Base-by-base conservation (phyloP, 2,797 vertebrate species). In the Syngnathus rostellatus region DNA sequence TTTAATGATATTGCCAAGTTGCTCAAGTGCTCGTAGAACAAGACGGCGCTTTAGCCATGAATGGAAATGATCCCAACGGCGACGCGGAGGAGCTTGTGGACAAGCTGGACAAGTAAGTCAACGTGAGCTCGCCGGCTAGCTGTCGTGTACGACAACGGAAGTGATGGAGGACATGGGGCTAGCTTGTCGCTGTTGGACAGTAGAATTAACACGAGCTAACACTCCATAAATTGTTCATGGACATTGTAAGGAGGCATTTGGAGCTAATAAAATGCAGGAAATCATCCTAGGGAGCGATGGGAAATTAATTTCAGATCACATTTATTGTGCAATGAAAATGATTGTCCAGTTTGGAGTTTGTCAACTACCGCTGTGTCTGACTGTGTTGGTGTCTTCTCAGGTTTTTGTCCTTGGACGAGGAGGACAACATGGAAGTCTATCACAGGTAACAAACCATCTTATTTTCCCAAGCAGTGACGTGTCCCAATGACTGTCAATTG, bases 71-170 rank as follows among this genome's bases (percentile, higher is more conserved):
- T 0, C n/a, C 5, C 0, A 10, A 51, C 9, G 64, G 45, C 0
- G 68, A 57, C 0, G 60, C 81, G 1, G 37, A 3, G 61, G 70
- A 71, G 8, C 46, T 89, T 25, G 65, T 75, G 0, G 38, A 77
- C 7, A 77, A 70, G 61, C 61, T 88, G 67, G 71, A 82, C 2
- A 80, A 62, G 87, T 89, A 53, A 82, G 86, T 81, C 5, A 40
- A 63, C 3, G 11, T 8, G 53, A 7, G 8, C 4, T 4, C 2
- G 5, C 16, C 12, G 1, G n/a, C 4, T 0, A 2, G 4, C 4
- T 45, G 14, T 17, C 14, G 46, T 16, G 16, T 48, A 5, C 14
- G 17, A 19, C 6, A 48, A 17, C 46, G 5, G 45, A 6, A 45
- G 43, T 45, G 43, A 45, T 2, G 41, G 41, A 43, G 12, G 41